A percentile compares a stretch with the other conserved stretches of the same genome.
phyloP scores from a whole-genome alignment of 53 echinoderm and acorn worm species.

The Zoroaster sp. region DNA sequence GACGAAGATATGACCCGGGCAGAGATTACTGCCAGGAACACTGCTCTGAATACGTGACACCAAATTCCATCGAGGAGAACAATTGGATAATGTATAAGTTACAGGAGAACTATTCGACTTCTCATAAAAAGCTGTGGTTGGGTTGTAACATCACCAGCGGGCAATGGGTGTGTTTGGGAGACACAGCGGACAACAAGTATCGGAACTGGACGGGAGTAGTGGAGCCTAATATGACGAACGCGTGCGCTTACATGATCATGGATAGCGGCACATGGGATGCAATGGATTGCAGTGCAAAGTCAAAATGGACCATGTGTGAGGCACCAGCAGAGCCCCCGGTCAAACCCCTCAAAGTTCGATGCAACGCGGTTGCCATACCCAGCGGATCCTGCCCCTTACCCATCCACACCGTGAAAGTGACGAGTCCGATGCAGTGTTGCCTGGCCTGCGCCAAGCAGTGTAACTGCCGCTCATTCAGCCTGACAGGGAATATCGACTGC shows the following conservation, averaged over 20 bases:
- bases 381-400: not conserved
- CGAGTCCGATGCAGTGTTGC: constrained; percentile 8
- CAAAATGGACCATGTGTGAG: not conserved
- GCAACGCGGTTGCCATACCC: not conserved
- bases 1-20: not conserved
- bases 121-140: not conserved
- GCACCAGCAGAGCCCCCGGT: not conserved
- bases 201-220: not conserved
- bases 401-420: not conserved
- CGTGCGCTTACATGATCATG: not conserved
- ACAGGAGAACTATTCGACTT: not conserved
- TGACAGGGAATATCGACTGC: not conserved
- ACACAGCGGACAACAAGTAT: not conserved
- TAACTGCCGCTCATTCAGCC: not conserved
- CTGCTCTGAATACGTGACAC: not conserved
- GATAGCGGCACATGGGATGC: not conserved
- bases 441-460: not conserved
- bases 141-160: not conserved
- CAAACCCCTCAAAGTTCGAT: not conserved
- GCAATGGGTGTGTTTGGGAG: not conserved
- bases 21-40: not conserved
- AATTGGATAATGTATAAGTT: not conserved
- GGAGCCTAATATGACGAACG: not conserved
- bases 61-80: not conserved
- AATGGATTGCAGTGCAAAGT: not conserved